These are phyloP conservation scores for Crambe crambe DNA, from an alignment of 37 sponge, comb jelly and placozoan species.

Conservation along the genomic window DNA sequence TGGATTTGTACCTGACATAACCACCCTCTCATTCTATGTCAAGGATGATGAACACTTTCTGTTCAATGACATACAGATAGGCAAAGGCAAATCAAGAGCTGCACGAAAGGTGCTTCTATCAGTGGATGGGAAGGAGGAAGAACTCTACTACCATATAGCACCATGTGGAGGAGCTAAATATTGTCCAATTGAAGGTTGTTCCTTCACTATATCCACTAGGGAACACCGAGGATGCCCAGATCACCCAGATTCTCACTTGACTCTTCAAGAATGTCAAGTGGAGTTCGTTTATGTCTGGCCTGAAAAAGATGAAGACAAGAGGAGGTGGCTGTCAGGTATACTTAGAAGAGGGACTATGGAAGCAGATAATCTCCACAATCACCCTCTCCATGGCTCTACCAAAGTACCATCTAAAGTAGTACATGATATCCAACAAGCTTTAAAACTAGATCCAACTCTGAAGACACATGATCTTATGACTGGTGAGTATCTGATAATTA, in stretches of 20 bases:
- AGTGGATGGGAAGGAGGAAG: constrained; percentile 8
- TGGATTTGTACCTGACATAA: constrained; percentile 16
- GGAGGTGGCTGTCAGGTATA: constrained; percentile 43
- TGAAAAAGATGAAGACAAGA: constrained; percentile 15
- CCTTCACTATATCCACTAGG: neutral
- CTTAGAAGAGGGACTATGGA: constrained; percentile 4
- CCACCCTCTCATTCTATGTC: constrained; percentile 2
- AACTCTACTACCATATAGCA: constrained; percentile 29
- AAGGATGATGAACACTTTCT: constrained; percentile 23
- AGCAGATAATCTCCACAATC: constrained; percentile 34
- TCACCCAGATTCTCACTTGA: constrained; percentile 3
- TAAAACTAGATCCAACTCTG: constrained; percentile 20
- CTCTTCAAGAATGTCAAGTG: constrained; percentile 18
- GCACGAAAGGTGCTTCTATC: neutral
- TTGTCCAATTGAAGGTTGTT: constrained; percentile 16
- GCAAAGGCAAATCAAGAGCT: constrained; percentile 17
- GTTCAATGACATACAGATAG: constrained; percentile 38
- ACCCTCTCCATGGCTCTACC: constrained; percentile 23
- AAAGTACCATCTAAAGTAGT: constrained; percentile 34
- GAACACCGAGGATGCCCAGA: neutral
- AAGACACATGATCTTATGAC: constrained; percentile 43
- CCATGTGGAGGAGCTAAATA: constrained; percentile 33
- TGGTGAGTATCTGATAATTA: constrained; percentile 31
- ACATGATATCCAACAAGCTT: constrained; percentile 12
- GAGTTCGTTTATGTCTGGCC: constrained; percentile 59